A percentile compares a stretch with the other conserved stretches of the same genome.
These are phyloP conservation scores for Panagrolaimus sp. DNA, from an alignment of 1,140 invertebrate genomes.

Conservation along the genomic window DNA sequence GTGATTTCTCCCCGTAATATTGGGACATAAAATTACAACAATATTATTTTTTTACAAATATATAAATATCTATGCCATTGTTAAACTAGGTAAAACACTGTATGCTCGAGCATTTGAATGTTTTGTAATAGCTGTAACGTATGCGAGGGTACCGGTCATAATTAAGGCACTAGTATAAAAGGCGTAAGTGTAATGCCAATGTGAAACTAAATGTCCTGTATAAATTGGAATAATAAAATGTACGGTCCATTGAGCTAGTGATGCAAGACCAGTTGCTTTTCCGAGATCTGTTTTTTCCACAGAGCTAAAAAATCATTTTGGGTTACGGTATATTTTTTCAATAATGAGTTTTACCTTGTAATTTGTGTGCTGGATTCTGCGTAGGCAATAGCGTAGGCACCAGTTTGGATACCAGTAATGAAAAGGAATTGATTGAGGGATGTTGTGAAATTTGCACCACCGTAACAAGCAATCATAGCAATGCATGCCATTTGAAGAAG, in stretches of 20 bases:
- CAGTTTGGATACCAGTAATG: slow-evolving; percentile 56
- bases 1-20: too few species aligned
- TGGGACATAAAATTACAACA: too few species aligned
- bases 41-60: too few species aligned
- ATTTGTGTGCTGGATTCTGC: slow-evolving; percentile 58
- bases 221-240: slow-evolving; percentile 57
- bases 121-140: slow-evolving; percentile 55
- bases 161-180: slow-evolving; percentile 54
- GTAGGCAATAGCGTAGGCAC: slow-evolving; percentile 57
- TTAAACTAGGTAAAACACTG: slow-evolving; percentile 48
- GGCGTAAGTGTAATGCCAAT: slow-evolving; percentile 57
- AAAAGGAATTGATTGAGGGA: slow-evolving; percentile 52
- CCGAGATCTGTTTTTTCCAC: slow-evolving; percentile 54
- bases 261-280: slow-evolving; percentile 57
- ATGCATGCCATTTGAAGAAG: slow-evolving; percentile 51
- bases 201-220: slow-evolving; percentile 54
- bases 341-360: slow-evolving; percentile 23
- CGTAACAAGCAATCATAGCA: slow-evolving; percentile 47
- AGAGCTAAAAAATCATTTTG: slow-evolving; percentile 21
- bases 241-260: slow-evolving; percentile 58
- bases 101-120: slow-evolving; percentile 51
- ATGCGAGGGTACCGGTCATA: slow-evolving; percentile 40
- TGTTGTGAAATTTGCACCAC: slow-evolving; percentile 45
- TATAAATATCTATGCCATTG: slow-evolving; percentile 41
- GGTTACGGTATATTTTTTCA: too few species aligned